These are phyloP conservation scores for Sabatieria punctata DNA, from an alignment of 2,888 invertebrate genomes.

Conservation along the genomic window DNA sequence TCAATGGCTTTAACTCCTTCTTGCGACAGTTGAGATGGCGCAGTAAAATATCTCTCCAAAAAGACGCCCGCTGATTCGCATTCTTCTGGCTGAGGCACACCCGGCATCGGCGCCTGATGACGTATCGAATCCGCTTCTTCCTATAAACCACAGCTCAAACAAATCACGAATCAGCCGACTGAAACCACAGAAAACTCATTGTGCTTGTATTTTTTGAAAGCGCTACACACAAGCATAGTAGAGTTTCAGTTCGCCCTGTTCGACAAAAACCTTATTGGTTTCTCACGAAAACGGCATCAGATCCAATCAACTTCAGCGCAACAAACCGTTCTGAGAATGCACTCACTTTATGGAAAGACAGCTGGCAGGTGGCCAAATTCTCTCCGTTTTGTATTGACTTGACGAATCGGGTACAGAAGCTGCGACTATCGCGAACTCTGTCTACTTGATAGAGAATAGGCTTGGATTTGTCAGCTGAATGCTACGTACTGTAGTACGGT, in stretches of 20 bases:
- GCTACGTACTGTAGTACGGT: background rate
- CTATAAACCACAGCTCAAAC: background rate
- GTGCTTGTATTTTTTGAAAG: too few relatives aligned
- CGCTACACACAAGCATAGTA: too few relatives aligned
- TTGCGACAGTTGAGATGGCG: slow-evolving; percentile 14
- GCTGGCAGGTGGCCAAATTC: slow-evolving; percentile 30
- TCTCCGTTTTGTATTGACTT: slow-evolving; percentile 35
- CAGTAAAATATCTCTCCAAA: slow-evolving; percentile 8
- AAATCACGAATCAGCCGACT: too few relatives aligned
- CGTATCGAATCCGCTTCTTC: slow-evolving; percentile 22
- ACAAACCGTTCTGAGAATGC: too few relatives aligned
- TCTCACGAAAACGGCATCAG: too few relatives aligned
- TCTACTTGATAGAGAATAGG: slow-evolving; percentile 36
- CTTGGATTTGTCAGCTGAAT: slow-evolving; percentile 18
- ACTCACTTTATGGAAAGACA: slow-evolving; percentile 22
- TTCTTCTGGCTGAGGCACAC: slow-evolving; percentile 30
- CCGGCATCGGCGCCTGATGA: slow-evolving; percentile 34
- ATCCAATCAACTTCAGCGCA: too few relatives aligned
- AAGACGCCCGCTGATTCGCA: slow-evolving; percentile 18
- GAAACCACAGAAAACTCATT: too few relatives aligned
- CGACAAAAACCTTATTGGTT: too few relatives aligned
- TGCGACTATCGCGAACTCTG: slow-evolving; percentile 33
- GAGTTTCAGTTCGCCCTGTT: too few relatives aligned
- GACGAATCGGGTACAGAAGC: slow-evolving; percentile 33
- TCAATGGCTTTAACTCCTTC: slow-evolving; percentile 14